phyloP scores from a whole-genome alignment of 2,113 vertebrate genomes.

The Zosterops lateralis region DNA sequence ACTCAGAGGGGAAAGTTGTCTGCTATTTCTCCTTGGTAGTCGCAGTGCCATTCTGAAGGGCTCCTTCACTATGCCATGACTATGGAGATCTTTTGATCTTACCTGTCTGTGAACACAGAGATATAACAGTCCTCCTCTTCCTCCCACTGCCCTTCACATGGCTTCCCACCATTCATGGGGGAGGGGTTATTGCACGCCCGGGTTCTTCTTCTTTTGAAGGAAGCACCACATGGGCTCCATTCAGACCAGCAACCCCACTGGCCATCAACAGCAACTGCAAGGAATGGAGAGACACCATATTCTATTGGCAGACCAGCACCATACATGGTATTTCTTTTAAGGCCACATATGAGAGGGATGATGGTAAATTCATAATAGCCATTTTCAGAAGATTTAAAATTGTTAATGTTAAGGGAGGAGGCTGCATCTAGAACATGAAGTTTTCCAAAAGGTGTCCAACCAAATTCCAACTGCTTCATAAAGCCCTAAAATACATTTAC shows the following conservation, averaged over 20 bases:
- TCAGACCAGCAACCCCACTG: conserved; percentile 89
- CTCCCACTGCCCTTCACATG: conserved; percentile 68
- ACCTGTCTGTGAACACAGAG: conserved; percentile 82
- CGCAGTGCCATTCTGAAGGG: neutral
- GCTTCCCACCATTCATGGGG: conserved; percentile 74
- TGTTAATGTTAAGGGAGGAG: neutral
- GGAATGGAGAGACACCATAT: neutral
- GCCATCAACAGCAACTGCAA: conserved; percentile 83
- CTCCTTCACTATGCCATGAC: neutral
- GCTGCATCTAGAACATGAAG: neutral
- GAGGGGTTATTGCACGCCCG: conserved; percentile 84
- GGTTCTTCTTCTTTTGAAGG: conserved; percentile 77
- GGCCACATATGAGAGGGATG: neutral
- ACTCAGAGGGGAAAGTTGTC: neutral
- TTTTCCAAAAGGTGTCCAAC: neutral
- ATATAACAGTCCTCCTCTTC: conserved; percentile 82
- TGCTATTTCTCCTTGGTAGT: neutral
- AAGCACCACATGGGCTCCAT: conserved; percentile 80
- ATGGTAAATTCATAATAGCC: neutral
- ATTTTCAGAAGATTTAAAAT: neutral
- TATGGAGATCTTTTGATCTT: neutral
- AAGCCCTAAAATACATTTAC: neutral
- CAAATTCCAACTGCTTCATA: neutral
- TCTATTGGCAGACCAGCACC: neutral
- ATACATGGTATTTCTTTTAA: neutral